Evolutionary conservation across 2,113 vertebrate genomes (phyloP).

Genomic region (Xiphophorus couchianus): DNA sequence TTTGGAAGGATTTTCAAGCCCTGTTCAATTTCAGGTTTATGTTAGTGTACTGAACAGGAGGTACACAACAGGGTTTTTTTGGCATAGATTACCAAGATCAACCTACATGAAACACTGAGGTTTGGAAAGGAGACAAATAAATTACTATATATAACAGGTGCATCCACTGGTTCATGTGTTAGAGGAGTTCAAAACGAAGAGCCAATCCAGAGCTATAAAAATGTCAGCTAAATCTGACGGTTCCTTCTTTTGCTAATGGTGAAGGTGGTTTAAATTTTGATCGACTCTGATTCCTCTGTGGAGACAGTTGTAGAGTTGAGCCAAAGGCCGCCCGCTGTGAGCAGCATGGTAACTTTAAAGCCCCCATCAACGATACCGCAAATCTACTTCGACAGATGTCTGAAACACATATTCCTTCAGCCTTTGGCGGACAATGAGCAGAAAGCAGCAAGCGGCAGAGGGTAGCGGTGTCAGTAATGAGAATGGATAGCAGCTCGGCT

Average conservation of each 20-base stretch:
- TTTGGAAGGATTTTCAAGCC: slow-evolving; percentile 28
- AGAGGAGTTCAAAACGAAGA: background rate
- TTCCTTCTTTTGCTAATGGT: background rate
- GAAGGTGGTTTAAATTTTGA: background rate
- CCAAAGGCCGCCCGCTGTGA: slow-evolving; percentile 5
- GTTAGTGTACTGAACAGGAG: background rate
- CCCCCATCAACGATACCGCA: slow-evolving; percentile 1
- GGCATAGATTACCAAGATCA: background rate
- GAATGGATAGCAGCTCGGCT: slow-evolving; percentile 66
- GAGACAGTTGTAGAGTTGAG: background rate
- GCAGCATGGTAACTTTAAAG: slow-evolving; percentile 25
- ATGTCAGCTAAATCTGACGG: background rate
- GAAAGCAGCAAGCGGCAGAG: slow-evolving; percentile 20
- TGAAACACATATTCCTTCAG: slow-evolving; percentile 27
- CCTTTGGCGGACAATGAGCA: slow-evolving; percentile 37
- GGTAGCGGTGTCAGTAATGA: slow-evolving; percentile 66
- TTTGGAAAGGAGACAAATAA: background rate
- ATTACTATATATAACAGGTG: background rate
- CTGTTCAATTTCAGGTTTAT: background rate
- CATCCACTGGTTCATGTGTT: background rate
- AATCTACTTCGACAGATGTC: slow-evolving; percentile 34
- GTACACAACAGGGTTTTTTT: background rate
- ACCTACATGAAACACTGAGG: background rate
- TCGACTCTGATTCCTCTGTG: background rate
- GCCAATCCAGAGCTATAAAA: background rate